Percentiles rank a stretch among this genome's conserved stretches.
Evolutionary conservation across 2,797 vertebrate genomes (phyloP).

Genomic region (Xiphorhynchus erythropygius): DNA sequence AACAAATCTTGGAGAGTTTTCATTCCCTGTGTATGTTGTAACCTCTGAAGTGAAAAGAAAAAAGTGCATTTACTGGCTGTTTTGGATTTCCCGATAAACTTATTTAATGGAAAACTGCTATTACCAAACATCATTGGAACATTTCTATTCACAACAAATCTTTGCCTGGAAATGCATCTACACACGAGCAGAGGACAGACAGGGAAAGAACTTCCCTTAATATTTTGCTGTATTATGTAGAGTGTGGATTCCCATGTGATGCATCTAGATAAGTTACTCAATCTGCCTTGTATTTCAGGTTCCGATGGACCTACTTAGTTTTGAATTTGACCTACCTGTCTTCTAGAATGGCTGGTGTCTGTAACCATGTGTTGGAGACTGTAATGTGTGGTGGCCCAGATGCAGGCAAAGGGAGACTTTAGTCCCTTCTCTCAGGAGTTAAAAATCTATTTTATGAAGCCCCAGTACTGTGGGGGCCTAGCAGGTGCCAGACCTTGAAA

Average conservation of each 20-base stretch:
- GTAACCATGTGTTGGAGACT: neutral
- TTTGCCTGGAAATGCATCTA: neutral
- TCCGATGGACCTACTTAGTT: neutral
- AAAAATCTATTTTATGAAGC: neutral
- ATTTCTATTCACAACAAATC: neutral
- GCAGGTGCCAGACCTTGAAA: neutral
- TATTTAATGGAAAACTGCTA: neutral
- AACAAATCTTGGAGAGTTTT: neutral
- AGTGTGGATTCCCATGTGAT: neutral
- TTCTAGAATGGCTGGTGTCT: neutral
- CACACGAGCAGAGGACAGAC: neutral
- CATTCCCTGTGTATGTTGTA: neutral
- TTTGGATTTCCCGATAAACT: neutral
- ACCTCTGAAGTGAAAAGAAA: neutral
- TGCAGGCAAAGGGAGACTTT: neutral
- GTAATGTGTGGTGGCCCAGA: neutral
- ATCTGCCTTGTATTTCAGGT: neutral
- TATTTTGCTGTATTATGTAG: neutral
- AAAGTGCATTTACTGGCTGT: neutral
- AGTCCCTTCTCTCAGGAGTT: neutral
- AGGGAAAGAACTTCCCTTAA: neutral
- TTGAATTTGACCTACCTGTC: neutral
- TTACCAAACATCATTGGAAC: neutral
- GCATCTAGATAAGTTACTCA: neutral
- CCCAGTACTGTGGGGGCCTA: neutral